Percentiles rank a stretch among this genome's conserved stretches.
Conservation (phyloP, 2,797 vertebrate species). For the Dallia pectoralis region DNA sequence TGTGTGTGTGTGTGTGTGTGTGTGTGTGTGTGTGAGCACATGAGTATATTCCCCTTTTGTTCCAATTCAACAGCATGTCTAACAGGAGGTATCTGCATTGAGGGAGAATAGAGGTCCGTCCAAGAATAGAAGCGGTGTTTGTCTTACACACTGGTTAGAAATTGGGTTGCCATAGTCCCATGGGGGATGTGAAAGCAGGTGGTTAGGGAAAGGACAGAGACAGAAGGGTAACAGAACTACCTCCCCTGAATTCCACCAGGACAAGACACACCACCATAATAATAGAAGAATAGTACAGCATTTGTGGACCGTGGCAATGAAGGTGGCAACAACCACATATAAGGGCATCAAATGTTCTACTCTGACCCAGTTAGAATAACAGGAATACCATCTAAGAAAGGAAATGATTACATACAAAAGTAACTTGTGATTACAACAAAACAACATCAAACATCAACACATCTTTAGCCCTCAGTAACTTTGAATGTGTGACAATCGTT, state of each 20-base stretch:
- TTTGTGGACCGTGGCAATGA: not conserved
- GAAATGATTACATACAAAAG: not conserved
- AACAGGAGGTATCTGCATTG: conserved; percentile 1
- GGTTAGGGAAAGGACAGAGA: conserved; percentile 1
- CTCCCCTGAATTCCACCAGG: not conserved
- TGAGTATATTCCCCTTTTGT: not conserved
- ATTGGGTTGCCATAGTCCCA: not conserved
- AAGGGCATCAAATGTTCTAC: not conserved
- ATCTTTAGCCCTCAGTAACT: not conserved
- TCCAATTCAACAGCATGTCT: not conserved
- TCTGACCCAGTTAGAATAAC: too few relatives aligned
- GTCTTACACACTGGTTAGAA: conserved; percentile 6
- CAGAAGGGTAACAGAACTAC: not conserved
- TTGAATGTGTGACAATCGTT: not conserved
- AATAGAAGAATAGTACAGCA: not conserved
- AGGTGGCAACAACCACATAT: not conserved
- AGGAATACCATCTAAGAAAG: not conserved
- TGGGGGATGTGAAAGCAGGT: not conserved
- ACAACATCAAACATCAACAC: not conserved
- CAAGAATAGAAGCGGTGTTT: not conserved
- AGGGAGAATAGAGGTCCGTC: not conserved
- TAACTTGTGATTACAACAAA: not conserved
- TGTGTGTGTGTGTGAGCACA: not conserved
- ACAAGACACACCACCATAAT: not conserved
- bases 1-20: conserved; percentile 15